Evolutionary conservation across 2,113 vertebrate genomes (phyloP), one percentile per base, ranked within the genome.

Genomic region (Leiothrix lutea): DNA sequence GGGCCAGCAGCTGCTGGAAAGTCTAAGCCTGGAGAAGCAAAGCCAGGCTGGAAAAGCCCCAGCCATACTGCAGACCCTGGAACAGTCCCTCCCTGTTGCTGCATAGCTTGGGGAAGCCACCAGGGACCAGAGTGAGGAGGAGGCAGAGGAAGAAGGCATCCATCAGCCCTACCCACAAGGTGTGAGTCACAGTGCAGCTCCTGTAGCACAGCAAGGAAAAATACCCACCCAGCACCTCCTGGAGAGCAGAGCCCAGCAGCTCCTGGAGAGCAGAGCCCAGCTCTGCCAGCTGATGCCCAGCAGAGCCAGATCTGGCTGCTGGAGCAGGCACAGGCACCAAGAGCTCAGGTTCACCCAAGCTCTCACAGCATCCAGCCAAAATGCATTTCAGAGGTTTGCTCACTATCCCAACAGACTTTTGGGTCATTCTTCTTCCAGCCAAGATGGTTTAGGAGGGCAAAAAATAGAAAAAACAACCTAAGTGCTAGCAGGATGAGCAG

Each of bases 91-190:
- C 42, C 28, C 19, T 2, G 0, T 0, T 40, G 44, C 13, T 29
- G 44, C 1, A 2, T 15, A 67, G 42, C 78, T 17, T 14, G 3
- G 64, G 35, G 38, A 33, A 51, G 51, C 56, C 38, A 35, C 3
- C 8, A 21, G 58, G 75, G 50, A 93, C n/a, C 50, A 61, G 53
- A 67, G 22, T 0, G 44, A 82, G 66, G 45, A 67, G 67, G 58
- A 69, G 79, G 95, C 81, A 95, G 58, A 79, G 47, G 57, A 58
- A 73, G 90, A 71, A 67, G 57, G 73, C 88, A 88, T 86, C 88
- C 90, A 85, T 90, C 87, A 90, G 61, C 40, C 38, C 79, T 90
- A 4, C 88, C 81, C 85, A 88, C 66, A 3, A 31, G 40, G 9
- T 45, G 40, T 90, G 94, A 96, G 92, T 93, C 94, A 93, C 1